Evolutionary conservation across 2,888 invertebrate genomes (phyloP).

Genomic region (Heteromurus nitidus): DNA sequence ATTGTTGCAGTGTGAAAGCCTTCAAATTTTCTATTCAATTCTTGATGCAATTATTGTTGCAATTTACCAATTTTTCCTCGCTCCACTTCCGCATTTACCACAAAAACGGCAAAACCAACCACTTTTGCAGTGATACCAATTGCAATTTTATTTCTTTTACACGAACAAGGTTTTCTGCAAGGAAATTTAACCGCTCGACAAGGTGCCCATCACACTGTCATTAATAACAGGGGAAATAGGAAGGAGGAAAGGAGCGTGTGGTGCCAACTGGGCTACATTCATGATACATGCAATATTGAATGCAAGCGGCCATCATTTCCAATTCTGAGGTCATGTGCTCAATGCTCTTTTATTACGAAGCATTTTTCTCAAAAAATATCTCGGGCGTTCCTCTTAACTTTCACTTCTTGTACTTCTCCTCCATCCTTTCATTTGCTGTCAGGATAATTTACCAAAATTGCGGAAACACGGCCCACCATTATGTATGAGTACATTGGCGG

Average conservation of each 20-base stretch:
- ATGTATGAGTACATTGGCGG: conserved; percentile 45
- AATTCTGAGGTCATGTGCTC: conserved; percentile 16
- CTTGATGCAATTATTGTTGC: no score
- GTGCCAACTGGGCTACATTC: conserved; percentile 27
- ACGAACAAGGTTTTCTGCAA: no score
- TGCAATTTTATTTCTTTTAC: no score
- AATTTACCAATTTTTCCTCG: no score
- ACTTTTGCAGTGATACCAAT: no score
- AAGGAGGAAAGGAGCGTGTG: neutral
- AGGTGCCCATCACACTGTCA: no score
- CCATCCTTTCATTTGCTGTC: conserved; percentile 43
- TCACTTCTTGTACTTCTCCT: conserved; percentile 23
- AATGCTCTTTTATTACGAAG: conserved; percentile 23
- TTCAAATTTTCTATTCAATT: no score
- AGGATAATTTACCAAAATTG: conserved; percentile 55
- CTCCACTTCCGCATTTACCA: no score
- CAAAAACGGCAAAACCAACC: no score
- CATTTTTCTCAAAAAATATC: conserved; percentile 36
- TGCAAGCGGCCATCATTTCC: neutral
- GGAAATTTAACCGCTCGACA: no score
- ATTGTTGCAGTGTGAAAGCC: no score
- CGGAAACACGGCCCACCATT: conserved; percentile 55
- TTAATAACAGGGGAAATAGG: neutral
- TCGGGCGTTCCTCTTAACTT: conserved; percentile 37
- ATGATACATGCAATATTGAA: conserved; percentile 27